These are phyloP conservation scores for Lasioglossum leucozonium DNA, from an alignment of 2,888 invertebrate species.

Conservation along the genomic window DNA sequence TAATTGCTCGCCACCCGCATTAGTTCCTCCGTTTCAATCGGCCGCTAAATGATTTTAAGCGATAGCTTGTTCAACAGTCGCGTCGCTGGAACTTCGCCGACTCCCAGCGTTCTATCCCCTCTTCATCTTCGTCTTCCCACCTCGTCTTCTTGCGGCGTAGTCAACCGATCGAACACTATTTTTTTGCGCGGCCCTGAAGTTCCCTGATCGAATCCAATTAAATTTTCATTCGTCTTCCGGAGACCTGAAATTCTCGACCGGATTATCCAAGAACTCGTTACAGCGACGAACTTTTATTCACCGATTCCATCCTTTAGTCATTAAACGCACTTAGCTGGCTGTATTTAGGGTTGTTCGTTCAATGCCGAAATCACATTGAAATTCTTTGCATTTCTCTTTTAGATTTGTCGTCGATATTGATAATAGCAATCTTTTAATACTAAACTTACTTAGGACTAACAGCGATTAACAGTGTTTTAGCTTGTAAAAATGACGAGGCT, in stretches of 20 bases:
- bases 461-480: no score
- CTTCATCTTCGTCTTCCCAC: background rate
- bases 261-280: background rate
- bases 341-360: background rate
- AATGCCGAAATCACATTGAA: background rate
- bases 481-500: no score
- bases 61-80: background rate
- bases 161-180: background rate
- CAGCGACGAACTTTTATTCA: background rate
- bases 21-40: slow-evolving; percentile 30
- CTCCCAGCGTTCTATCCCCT: background rate
- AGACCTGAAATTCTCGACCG: background rate
- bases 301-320: background rate
- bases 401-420: background rate
- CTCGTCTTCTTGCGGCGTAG: background rate
- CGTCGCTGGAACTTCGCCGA: background rate
- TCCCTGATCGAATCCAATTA: slow-evolving; percentile 1
- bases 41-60: slow-evolving; percentile 25
- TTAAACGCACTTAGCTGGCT: background rate
- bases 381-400: background rate
- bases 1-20: slow-evolving; percentile 39
- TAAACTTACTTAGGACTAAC: no score
- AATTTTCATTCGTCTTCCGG: slow-evolving; percentile 8
- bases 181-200: slow-evolving; percentile 10
- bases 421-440: no score